Base-by-base conservation (phyloP, 2,113 vertebrate species). In the Alaudala cheleensis region DNA sequence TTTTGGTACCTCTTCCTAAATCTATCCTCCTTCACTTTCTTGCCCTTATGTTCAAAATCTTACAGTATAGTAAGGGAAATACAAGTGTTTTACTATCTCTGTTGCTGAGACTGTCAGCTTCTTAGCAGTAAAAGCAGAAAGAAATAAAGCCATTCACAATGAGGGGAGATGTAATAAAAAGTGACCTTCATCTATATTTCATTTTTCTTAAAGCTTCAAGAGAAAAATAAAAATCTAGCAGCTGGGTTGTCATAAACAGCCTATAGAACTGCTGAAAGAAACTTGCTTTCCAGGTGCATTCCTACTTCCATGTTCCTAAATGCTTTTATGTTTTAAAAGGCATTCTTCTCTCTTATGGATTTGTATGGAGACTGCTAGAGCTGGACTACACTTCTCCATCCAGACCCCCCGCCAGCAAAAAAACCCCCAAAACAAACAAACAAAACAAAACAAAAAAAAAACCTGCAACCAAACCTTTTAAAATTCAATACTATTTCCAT, bases 121-220 rank as follows among this genome's bases (percentile, higher is more conserved):
- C 81, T 79, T 64, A 92, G 64, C 56, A 60, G 44, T 67, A 81
- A 94, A 82, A 87, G 56, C 42, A 80, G 77, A 62, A 81, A 86
- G 60, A 93, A 94, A 93, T 51, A 92, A 93, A 86, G n/a, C 21
- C 39, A 24, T 72, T 70, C 42, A 56, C 42, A 90, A 54, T 31
- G 37, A 81, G 23, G 28, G 51, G 49, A 76, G 60, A 40, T 40
- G 37, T 51, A 70, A 86, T 83, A 94, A 93, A 92, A 78, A 73
- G 31, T 71, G 60, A 71, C 91, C 91, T 93, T 91, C 44, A 84
- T 67, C 77, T 60, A 9, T 86, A 67, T 88, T 95, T 94, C 49
- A 56, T 89, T 86, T 93, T 90, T 67, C 82, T 49, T 64, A 80
- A 95, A 91, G 45, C 76, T 94, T 84, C 45, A 51, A 81, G n/a